These are phyloP conservation scores for Omphaloscelis lunosa DNA, from an alignment of 2,888 invertebrate species.

Conservation along the genomic window DNA sequence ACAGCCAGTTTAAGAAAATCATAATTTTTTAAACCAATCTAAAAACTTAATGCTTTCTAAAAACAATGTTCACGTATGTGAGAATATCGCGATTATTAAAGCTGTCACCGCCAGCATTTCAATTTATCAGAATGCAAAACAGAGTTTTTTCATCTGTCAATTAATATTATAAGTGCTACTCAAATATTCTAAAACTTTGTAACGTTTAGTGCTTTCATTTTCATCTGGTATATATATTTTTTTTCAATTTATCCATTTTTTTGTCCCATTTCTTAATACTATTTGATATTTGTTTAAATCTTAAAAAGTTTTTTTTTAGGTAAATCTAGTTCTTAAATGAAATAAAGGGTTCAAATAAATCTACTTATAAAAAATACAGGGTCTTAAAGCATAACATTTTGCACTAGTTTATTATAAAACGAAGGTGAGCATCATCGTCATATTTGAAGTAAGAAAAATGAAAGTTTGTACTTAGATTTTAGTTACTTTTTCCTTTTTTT, in stretches of 20 bases:
- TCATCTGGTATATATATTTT: neutral
- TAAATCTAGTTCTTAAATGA: neutral
- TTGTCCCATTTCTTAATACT: neutral
- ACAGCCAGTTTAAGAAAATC: neutral
- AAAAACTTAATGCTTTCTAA: slow-evolving; percentile 2
- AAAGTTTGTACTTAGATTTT: no score
- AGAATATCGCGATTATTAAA: slow-evolving; percentile 10
- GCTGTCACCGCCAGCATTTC: slow-evolving; percentile 16
- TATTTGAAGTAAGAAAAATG: neutral
- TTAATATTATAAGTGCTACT: slow-evolving; percentile 31
- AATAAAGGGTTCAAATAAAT: neutral
- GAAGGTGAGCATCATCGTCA: neutral
- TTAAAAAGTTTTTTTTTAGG: neutral
- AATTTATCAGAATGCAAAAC: slow-evolving; percentile 28
- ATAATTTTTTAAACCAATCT: neutral
- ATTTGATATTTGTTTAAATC: neutral
- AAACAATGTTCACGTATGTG: slow-evolving; percentile 1
- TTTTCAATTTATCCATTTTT: neutral
- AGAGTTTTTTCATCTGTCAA: slow-evolving; percentile 20
- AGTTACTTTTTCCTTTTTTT: no score
- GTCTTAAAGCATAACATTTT: neutral
- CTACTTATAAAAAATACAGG: neutral
- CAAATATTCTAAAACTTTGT: slow-evolving; percentile 17
- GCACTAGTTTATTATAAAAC: neutral
- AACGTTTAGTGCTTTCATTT: slow-evolving; percentile 10